These are phyloP conservation scores for Astropecten irregularis DNA, from an alignment of 53 echinoderm and acorn worm genomes.

Conservation along the genomic window DNA sequence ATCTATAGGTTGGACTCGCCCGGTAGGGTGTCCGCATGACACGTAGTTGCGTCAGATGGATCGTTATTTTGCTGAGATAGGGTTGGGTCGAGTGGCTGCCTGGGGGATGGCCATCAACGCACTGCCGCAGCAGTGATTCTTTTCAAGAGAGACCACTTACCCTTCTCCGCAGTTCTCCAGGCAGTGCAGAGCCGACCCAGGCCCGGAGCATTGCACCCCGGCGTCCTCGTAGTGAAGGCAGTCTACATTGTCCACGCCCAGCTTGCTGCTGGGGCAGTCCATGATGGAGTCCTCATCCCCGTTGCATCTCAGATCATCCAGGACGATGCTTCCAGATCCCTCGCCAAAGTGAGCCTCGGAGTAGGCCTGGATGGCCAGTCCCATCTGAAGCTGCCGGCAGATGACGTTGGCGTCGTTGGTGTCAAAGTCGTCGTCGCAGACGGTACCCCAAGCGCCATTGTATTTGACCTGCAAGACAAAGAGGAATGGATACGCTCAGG, in stretches of 20 bases:
- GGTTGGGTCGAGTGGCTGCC: too few species aligned
- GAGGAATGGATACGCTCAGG: too few species aligned
- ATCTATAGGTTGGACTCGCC: too few species aligned
- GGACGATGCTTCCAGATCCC: constrained; percentile 69
- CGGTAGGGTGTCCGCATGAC: too few species aligned
- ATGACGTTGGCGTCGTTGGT: constrained; percentile 77
- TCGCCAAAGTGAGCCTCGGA: constrained; percentile 33
- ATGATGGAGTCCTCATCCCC: constrained; percentile 68
- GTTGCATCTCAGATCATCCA: constrained; percentile 85
- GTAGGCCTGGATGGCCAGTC: constrained; percentile 51
- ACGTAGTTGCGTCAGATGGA: too few species aligned
- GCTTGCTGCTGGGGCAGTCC: constrained; percentile 54
- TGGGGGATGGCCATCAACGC: too few species aligned
- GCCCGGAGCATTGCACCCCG: constrained; percentile 85
- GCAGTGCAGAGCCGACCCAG: constrained; percentile 83
- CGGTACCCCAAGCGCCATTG: constrained; percentile 84
- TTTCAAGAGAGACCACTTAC: too few species aligned
- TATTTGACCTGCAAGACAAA: constrained; percentile 61
- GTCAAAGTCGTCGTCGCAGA: constrained; percentile 92
- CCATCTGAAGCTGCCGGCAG: constrained; percentile 81
- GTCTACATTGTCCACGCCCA: constrained; percentile 65
- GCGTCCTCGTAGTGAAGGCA: constrained; percentile 88
- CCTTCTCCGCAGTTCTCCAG: constrained; percentile 79
- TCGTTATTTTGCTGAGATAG: too few species aligned
- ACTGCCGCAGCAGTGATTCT: too few species aligned